Evolutionary conservation across 2,113 vertebrate genomes (phyloP).

Genomic region (Chaenocephalus aceratus): DNA sequence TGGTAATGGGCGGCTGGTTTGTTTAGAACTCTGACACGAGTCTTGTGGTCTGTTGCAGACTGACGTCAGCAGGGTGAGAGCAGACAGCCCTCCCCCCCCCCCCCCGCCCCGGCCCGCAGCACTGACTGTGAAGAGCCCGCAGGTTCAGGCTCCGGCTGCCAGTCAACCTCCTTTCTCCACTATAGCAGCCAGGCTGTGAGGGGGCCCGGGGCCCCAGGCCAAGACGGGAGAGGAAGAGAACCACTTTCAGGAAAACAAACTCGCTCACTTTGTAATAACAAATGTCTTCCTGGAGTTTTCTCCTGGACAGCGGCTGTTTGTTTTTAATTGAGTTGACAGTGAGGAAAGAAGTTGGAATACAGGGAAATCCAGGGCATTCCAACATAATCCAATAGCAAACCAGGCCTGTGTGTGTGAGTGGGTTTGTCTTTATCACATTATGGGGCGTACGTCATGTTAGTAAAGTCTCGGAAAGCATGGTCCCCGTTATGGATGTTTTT

Average conservation of each 20-base stretch:
- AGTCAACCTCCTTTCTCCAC: constrained; percentile 36
- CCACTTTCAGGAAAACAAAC: constrained; percentile 81
- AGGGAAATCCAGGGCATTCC: constrained; percentile 49
- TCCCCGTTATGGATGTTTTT: no score
- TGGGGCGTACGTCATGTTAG: no score
- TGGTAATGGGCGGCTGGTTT: constrained; percentile 64
- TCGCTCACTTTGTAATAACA: constrained; percentile 76
- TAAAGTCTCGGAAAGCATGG: no score
- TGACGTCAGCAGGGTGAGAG: constrained; percentile 72
- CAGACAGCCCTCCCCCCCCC: constrained; percentile 12
- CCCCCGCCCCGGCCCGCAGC: constrained; percentile 2
- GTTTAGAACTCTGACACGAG: constrained; percentile 67
- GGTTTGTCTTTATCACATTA: no score
- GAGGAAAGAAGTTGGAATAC: constrained; percentile 43
- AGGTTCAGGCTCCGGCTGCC: constrained; percentile 37
- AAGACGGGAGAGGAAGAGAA: constrained; percentile 71
- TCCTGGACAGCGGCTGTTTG: constrained; percentile 72
- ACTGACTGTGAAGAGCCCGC: constrained; percentile 38
- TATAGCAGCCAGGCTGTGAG: constrained; percentile 43
- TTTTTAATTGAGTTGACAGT: constrained; percentile 70
- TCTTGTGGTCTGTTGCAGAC: constrained; percentile 55
- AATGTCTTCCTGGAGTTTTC: constrained; percentile 75
- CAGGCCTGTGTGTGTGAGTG: not conserved
- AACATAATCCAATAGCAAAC: constrained; percentile 53
- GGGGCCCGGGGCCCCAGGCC: constrained; percentile 44